A percentile compares a stretch with the other conserved stretches of the same genome.
phyloP scores from a whole-genome alignment of 2,888 invertebrate genomes.

The Euproctis similis region DNA sequence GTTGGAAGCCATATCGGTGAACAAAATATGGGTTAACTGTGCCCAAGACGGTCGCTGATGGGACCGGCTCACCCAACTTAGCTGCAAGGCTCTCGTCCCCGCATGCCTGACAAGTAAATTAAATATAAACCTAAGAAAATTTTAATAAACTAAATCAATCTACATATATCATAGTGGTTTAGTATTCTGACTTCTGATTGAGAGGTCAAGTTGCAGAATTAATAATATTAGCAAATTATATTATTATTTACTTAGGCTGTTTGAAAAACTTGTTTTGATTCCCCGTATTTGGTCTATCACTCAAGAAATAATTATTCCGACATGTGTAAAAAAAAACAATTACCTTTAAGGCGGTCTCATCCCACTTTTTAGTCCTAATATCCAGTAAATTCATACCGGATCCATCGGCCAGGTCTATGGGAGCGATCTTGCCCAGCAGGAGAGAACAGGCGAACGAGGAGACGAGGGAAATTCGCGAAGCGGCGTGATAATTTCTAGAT shows the following conservation, averaged over 20 bases:
- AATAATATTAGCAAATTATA: no score
- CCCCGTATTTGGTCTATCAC: no score
- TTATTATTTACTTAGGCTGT: no score
- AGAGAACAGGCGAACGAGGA: slow-evolving; percentile 95
- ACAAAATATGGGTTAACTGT: slow-evolving; percentile 86
- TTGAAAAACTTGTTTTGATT: no score
- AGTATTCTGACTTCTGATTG: no score
- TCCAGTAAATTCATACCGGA: slow-evolving; percentile 98
- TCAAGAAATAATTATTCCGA: no score
- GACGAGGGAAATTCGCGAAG: slow-evolving; percentile 92
- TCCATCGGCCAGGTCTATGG: slow-evolving; percentile 93
- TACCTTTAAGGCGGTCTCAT: slow-evolving; percentile 82
- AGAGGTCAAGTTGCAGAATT: no score
- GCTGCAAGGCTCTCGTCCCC: slow-evolving; percentile 80
- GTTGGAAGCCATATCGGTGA: slow-evolving; percentile 88
- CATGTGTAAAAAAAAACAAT: no score
- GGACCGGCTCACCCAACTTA: slow-evolving; percentile 85
- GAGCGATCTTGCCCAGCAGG: slow-evolving; percentile 90
- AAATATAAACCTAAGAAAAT: no score
- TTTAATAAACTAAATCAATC: no score
- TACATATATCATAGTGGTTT: no score
- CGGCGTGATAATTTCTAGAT: slow-evolving; percentile 63
- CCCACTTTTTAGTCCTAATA: slow-evolving; percentile 86
- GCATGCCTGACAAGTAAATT: slow-evolving; percentile 77
- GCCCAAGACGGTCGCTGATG: slow-evolving; percentile 83